Evolutionary conservation across 2,888 invertebrate species (phyloP).

Genomic region (Hartigia nigra): DNA sequence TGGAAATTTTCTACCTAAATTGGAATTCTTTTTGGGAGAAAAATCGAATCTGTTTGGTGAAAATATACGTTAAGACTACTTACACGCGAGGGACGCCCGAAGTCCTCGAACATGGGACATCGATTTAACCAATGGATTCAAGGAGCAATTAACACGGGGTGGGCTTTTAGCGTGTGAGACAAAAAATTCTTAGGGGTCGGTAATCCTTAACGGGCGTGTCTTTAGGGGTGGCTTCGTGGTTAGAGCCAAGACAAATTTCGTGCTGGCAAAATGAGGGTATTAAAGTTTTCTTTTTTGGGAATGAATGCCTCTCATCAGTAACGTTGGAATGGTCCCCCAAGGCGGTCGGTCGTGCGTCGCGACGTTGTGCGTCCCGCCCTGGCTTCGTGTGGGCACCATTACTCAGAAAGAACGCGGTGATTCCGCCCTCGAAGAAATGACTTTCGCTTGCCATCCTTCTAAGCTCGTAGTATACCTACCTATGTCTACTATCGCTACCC

Average conservation of each 20-base stretch:
- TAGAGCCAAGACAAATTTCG: slow-evolving; percentile 11
- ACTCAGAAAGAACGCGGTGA: slow-evolving; percentile 4
- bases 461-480: not conserved
- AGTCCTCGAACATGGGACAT: not conserved
- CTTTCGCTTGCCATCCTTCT: not conserved
- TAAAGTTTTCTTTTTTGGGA: slow-evolving; percentile 12
- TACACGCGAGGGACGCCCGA: not conserved
- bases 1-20: not conserved
- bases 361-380: not conserved
- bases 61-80: not conserved
- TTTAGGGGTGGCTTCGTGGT: not conserved
- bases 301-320: slow-evolving; percentile 21
- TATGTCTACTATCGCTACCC: not conserved
- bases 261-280: slow-evolving; percentile 14
- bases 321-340: slow-evolving; percentile 10
- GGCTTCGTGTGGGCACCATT: slow-evolving; percentile 1
- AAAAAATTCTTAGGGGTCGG: not conserved
- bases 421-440: not conserved
- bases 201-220: slow-evolving; percentile 5
- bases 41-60: not conserved
- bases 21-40: not conserved
- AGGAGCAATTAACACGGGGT: not conserved
- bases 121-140: not conserved
- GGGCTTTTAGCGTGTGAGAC: not conserved
- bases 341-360: slow-evolving; percentile 13